phyloP scores from a whole-genome alignment of 2,888 invertebrate genomes.

The Cryptocephalus moraei region DNA sequence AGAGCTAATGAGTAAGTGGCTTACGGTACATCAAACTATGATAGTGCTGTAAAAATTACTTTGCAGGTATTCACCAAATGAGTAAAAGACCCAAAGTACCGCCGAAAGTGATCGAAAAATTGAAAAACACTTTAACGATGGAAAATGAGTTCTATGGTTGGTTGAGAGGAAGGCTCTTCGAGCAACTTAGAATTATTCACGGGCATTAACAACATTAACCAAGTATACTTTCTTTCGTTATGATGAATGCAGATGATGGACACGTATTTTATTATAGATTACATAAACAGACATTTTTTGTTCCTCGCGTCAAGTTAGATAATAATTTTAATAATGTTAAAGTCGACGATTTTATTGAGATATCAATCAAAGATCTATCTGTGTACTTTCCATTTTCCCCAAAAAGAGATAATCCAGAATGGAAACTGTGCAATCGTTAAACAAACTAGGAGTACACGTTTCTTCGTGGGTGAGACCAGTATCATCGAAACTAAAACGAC shows the following conservation, averaged over 20 bases:
- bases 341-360: neutral
- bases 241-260: too few species aligned
- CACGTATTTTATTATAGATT: too few species aligned
- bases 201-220: too few species aligned
- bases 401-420: conserved; percentile 7
- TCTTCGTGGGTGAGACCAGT: conserved; percentile 5
- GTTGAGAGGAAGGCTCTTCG: conserved; percentile 41
- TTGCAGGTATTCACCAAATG: conserved; percentile 17
- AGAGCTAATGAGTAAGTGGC: conserved; percentile 41
- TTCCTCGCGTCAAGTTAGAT: neutral
- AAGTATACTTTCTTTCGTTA: too few species aligned
- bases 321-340: neutral
- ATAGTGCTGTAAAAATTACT: conserved; percentile 4
- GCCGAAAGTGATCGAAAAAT: conserved; percentile 16
- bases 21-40: conserved; percentile 1
- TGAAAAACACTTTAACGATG: conserved; percentile 34
- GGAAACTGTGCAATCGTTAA: conserved; percentile 8
- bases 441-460: conserved; percentile 7
- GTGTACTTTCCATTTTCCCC: neutral
- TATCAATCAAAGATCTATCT: neutral
- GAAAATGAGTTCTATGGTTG: conserved; percentile 52
- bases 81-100: conserved; percentile 14
- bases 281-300: neutral
- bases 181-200: conserved; percentile 15
- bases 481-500: conserved; percentile 6